Evolutionary conservation across 2,888 invertebrate genomes (phyloP), one percentile per base, ranked within the genome.

Genomic region (Watsonalla binaria): DNA sequence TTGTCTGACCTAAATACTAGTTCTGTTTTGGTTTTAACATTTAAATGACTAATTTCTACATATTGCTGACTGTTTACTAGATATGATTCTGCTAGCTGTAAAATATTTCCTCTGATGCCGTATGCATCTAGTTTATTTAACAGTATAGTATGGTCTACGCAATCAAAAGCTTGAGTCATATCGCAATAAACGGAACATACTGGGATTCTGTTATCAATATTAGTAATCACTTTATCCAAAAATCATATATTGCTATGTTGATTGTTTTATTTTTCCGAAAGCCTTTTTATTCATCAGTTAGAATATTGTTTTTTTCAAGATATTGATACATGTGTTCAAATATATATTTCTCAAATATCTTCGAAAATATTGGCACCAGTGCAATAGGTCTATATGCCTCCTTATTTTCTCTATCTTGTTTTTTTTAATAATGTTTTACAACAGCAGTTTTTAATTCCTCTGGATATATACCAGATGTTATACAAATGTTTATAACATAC

Each of bases 141-240:
- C 6, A 64, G 52, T 6, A 50, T 53, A 6, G 46, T 6, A 42
- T 64, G 60, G 37, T 56, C 24, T 7, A 60, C 61, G 14, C 52
- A 57, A 51, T 63, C 63, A 24, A 61, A 63, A 4, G 59, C 61
- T 42, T 61, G 54, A n/a, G 57, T 54, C 55, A 62, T 55, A 11
- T 62, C 60, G 53, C 57, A 58, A 49, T 51, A 64, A 13, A 64
- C 7, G 1, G 57, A 52, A 45, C 47, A 42, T 11, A 62, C 51
- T 37, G 52, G 58, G 37, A 11, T 51, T 39, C 34, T 53, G 33
- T 45, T 47, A 42, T 58, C 58, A 0, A 59, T 37, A 46, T 51
- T 54, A 2, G 7, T 48, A 6, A 54, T 48, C 11, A 54, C 37
- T 15, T 33, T 48, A 15, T 54, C 35, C 7, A 6, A 46, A 54